phyloP scores from a whole-genome alignment of 2,888 invertebrate genomes.

The Lasioglossum villosulum region DNA sequence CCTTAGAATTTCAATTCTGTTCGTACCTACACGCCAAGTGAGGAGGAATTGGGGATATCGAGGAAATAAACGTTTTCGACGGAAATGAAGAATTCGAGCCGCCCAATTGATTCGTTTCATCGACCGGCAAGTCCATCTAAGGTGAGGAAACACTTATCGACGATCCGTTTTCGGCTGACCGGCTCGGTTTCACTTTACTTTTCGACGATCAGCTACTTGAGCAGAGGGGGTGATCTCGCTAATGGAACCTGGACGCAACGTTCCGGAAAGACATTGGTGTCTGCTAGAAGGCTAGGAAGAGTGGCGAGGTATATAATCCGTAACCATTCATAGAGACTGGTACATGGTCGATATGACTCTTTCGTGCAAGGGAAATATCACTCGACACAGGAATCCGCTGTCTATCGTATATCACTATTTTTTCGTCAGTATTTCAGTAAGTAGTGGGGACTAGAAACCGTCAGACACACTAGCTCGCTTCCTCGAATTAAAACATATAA shows the following conservation, averaged over 20 bases:
- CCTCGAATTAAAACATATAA: background rate
- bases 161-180: constrained; percentile 16
- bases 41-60: background rate
- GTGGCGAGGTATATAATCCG: background rate
- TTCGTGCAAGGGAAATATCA: background rate
- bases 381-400: background rate
- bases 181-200: constrained; percentile 36
- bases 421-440: background rate
- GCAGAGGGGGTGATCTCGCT: constrained; percentile 57
- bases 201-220: constrained; percentile 39
- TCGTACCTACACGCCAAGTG: background rate
- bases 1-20: background rate
- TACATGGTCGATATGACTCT: background rate
- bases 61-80: background rate
- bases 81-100: background rate
- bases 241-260: constrained; percentile 57
- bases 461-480: background rate
- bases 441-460: background rate
- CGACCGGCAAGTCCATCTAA: background rate
- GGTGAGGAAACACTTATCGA: background rate
- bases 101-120: background rate
- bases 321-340: background rate
- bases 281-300: background rate
- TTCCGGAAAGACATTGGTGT: constrained; percentile 22
- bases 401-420: no score